phyloP scores from a whole-genome alignment of 2,888 invertebrate species.

The Spodoptera littoralis region DNA sequence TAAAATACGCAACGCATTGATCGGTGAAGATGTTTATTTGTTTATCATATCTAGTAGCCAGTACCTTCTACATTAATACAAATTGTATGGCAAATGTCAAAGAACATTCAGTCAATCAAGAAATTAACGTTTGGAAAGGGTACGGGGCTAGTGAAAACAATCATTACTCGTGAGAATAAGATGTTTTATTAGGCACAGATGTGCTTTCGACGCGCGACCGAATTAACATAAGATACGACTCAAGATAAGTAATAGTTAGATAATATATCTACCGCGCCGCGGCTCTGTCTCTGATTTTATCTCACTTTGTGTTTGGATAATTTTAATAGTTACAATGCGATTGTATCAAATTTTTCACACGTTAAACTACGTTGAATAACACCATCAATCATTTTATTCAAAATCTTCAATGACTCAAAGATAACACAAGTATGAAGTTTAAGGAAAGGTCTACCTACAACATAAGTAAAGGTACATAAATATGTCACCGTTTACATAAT shows the following conservation, averaged over 20 bases:
- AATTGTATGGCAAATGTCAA: constrained; percentile 46
- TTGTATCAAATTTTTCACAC: neutral
- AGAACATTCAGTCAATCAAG: constrained; percentile 24
- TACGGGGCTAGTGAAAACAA: constrained; percentile 29
- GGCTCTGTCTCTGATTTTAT: constrained; percentile 18
- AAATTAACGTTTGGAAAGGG: constrained; percentile 40
- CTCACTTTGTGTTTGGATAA: constrained; percentile 2
- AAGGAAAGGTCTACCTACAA: no score
- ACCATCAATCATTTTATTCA: no score
- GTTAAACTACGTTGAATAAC: neutral
- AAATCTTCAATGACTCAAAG: no score
- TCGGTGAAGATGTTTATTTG: constrained; percentile 31
- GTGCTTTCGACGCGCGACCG: constrained; percentile 25
- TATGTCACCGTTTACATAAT: neutral
- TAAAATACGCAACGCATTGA: constrained; percentile 25
- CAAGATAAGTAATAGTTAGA: constrained; percentile 36
- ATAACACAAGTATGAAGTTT: no score
- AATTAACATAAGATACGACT: constrained; percentile 50
- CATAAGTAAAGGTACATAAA: no score
- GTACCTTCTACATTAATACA: constrained; percentile 31
- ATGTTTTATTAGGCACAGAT: constrained; percentile 36
- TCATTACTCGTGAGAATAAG: constrained; percentile 46
- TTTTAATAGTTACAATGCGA: constrained; percentile 1
- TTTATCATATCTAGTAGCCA: constrained; percentile 17
- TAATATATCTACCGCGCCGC: constrained; percentile 16